phyloP scores from a whole-genome alignment of 1,140 invertebrate genomes.

The Drosophila nigrodunni region DNA sequence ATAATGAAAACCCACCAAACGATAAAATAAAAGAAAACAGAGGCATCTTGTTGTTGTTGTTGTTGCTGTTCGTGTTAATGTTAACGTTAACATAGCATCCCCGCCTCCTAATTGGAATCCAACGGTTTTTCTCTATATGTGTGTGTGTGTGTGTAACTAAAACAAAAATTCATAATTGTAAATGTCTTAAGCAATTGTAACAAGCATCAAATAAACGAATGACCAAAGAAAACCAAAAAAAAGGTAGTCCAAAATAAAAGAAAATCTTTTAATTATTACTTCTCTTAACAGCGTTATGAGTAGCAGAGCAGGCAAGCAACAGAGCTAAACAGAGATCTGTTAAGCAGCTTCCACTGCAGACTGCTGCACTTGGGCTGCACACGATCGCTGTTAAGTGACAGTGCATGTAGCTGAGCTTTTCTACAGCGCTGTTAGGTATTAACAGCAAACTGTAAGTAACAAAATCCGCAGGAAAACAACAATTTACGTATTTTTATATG shows the following conservation, averaged over 20 bases:
- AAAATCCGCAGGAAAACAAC: not conserved
- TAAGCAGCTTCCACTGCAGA: no score
- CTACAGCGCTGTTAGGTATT: no score
- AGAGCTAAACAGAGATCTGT: no score
- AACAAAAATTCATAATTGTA: constrained; percentile 14
- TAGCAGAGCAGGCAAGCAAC: no score
- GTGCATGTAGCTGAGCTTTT: no score
- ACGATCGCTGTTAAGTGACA: no score
- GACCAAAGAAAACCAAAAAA: constrained; percentile 18
- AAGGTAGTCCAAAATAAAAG: constrained; percentile 42
- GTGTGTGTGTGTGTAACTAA: not conserved
- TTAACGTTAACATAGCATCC: constrained; percentile 20
- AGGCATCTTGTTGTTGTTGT: constrained; percentile 34
- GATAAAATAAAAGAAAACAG: not conserved
- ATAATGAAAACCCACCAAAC: not conserved
- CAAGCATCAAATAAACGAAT: constrained; percentile 17
- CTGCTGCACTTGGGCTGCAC: no score
- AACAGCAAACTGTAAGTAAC: not conserved
- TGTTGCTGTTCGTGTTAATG: not conserved
- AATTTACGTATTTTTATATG: constrained; percentile 7
- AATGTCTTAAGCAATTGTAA: constrained; percentile 30
- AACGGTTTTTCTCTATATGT: constrained; percentile 39
- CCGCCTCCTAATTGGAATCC: constrained; percentile 10
- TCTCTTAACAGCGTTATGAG: no score
- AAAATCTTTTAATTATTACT: not conserved